Conservation (phyloP, 2,113 vertebrate species). For the Halcyon senegalensis region DNA sequence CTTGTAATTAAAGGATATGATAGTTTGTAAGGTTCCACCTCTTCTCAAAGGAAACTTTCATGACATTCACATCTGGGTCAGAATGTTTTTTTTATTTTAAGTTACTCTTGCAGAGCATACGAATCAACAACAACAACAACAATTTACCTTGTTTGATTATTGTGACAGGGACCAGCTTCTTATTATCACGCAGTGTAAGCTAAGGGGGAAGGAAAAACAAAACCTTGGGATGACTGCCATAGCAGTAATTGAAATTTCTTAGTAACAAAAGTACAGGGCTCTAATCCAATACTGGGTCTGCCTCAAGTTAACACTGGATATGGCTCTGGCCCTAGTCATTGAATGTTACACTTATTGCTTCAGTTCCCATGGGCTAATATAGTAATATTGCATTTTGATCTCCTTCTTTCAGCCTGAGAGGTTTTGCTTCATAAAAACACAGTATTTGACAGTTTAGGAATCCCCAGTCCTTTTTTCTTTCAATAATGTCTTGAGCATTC, state of each 20-base stretch:
- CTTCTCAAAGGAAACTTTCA: neutral
- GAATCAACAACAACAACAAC: neutral
- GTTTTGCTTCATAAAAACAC: neutral
- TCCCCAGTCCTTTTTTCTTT: neutral
- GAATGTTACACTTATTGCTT: neutral
- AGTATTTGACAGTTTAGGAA: neutral
- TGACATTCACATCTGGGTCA: neutral
- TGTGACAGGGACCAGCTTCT: slow-evolving; percentile 75
- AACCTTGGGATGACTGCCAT: neutral
- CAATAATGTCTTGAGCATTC: neutral
- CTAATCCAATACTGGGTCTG: neutral
- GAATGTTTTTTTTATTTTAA: neutral
- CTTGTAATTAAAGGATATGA: neutral
- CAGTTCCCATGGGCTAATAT: neutral
- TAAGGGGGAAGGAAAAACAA: neutral
- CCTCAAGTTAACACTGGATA: neutral
- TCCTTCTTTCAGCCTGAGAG: neutral
- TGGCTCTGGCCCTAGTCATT: neutral
- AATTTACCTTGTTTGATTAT: slow-evolving; percentile 82
- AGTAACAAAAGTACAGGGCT: neutral
- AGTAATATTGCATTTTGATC: neutral
- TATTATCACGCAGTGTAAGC: slow-evolving; percentile 72
- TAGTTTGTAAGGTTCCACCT: neutral
- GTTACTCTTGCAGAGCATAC: neutral
- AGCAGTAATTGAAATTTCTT: neutral